A percentile compares a stretch with the other conserved stretches of the same genome.
These are phyloP conservation scores for Limanda limanda DNA, from an alignment of 2,113 vertebrate genomes.

Conservation along the genomic window DNA sequence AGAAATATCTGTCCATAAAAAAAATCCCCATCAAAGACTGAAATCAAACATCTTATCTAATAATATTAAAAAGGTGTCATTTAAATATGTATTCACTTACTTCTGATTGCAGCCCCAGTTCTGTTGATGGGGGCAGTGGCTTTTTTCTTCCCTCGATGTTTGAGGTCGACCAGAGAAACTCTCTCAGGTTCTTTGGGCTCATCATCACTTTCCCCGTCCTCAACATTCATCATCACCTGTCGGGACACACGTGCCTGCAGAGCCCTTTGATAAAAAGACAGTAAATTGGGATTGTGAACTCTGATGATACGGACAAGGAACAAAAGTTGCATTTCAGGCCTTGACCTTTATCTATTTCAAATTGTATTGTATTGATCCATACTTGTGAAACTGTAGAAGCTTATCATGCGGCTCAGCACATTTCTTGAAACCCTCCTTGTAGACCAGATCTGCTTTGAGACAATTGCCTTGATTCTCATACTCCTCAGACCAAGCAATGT, in stretches of 20 bases:
- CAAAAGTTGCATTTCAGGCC: background rate
- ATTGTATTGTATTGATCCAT: conserved; percentile 15
- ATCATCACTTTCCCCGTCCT: conserved; percentile 74
- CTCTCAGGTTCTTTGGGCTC: conserved; percentile 81
- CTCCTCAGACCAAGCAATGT: conserved; percentile 95
- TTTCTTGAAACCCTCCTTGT: conserved; percentile 89
- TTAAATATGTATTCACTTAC: conserved; percentile 71
- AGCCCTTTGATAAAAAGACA: conserved; percentile 79
- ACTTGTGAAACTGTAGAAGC: conserved; percentile 92
- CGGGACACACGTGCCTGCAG: conserved; percentile 94
- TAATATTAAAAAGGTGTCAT: background rate
- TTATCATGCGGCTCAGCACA: conserved; percentile 89
- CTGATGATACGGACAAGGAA: background rate
- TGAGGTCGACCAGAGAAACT: conserved; percentile 87
- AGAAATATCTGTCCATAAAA: conserved; percentile 72
- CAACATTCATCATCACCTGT: conserved; percentile 84
- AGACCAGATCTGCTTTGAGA: conserved; percentile 90
- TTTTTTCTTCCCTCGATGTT: conserved; percentile 90
- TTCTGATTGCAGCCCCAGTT: conserved; percentile 82
- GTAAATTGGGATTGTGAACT: background rate
- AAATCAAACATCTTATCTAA: background rate
- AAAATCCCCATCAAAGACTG: background rate
- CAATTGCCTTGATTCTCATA: conserved; percentile 89
- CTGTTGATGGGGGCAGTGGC: conserved; percentile 86
- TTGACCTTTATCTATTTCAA: background rate